Evolutionary conservation across 2,797 vertebrate genomes (phyloP).

Genomic region (Thunnus albacares): DNA sequence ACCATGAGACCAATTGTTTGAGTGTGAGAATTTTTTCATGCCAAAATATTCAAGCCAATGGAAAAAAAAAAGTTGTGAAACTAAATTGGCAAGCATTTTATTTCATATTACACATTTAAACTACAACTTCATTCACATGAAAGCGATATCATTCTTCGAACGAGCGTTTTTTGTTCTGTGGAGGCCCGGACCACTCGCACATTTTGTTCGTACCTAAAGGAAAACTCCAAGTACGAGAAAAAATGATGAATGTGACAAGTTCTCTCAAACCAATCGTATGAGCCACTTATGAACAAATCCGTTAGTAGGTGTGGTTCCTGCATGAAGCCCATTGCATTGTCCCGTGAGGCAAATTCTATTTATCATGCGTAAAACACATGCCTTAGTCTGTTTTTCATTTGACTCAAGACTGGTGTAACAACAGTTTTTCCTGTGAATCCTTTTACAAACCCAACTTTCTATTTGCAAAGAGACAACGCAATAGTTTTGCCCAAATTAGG

Average conservation of each 20-base stretch:
- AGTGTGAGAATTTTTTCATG: neutral
- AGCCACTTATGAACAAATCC: neutral
- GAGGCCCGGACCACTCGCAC: neutral
- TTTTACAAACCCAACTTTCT: slow-evolving; percentile 28
- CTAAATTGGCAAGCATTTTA: neutral
- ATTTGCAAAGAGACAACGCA: slow-evolving; percentile 12
- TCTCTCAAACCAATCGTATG: neutral
- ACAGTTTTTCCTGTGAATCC: slow-evolving; percentile 29
- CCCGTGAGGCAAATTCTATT: slow-evolving; percentile 1
- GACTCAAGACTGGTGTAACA: slow-evolving; percentile 5
- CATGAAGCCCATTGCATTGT: neutral
- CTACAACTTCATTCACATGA: neutral
- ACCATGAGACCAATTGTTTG: no score
- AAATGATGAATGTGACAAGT: neutral
- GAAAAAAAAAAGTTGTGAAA: neutral
- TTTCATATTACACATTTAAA: neutral
- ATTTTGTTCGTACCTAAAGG: neutral
- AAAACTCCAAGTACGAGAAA: neutral
- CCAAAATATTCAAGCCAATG: neutral
- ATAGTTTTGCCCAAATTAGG: slow-evolving; percentile 24
- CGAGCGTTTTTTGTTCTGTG: neutral
- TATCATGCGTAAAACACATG: slow-evolving; percentile 4
- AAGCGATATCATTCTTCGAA: neutral
- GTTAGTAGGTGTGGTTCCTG: no score
- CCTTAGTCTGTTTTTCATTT: slow-evolving; percentile 32